A percentile compares a stretch with the other conserved stretches of the same genome.
Conservation (phyloP, 2,797 vertebrate species). For the Ctenosaura bakeri region DNA sequence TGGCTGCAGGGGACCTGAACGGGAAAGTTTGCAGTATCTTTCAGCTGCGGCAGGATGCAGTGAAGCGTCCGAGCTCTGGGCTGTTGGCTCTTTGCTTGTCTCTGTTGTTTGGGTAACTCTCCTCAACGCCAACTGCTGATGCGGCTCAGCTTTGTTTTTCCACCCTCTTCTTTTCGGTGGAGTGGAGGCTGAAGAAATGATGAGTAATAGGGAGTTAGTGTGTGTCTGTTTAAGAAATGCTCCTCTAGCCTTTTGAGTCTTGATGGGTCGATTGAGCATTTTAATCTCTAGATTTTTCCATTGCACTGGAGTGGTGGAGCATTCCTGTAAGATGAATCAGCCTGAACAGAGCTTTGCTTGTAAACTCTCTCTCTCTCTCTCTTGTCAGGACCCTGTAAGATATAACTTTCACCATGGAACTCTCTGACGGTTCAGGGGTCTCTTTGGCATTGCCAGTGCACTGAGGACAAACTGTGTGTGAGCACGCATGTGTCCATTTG, state of each 20-base stretch:
- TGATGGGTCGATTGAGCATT: constrained; percentile 57
- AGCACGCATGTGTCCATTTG: fast-evolving
- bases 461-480: constrained; percentile 10
- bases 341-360: constrained; percentile 66
- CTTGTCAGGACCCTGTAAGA: constrained; percentile 54
- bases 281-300: constrained; percentile 69
- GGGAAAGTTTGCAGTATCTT: not conserved
- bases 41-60: no score
- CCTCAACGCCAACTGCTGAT: constrained; percentile 38
- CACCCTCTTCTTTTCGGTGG: constrained; percentile 59
- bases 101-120: constrained; percentile 33
- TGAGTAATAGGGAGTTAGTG: constrained; percentile 70
- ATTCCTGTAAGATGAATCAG: constrained; percentile 75
- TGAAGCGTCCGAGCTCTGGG: not conserved
- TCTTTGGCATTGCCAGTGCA: not conserved
- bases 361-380: constrained; percentile 56
- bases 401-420: not conserved
- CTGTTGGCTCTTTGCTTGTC: not conserved
- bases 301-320: constrained; percentile 70
- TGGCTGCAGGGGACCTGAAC: not conserved
- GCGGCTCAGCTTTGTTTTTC: constrained; percentile 52
- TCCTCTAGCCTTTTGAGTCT: constrained; percentile 73
- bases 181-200: constrained; percentile 58
- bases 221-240: constrained; percentile 53
- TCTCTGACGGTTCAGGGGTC: not conserved